Base-by-base conservation (phyloP, 2,113 vertebrate genomes). In the Syngnathus floridae region DNA sequence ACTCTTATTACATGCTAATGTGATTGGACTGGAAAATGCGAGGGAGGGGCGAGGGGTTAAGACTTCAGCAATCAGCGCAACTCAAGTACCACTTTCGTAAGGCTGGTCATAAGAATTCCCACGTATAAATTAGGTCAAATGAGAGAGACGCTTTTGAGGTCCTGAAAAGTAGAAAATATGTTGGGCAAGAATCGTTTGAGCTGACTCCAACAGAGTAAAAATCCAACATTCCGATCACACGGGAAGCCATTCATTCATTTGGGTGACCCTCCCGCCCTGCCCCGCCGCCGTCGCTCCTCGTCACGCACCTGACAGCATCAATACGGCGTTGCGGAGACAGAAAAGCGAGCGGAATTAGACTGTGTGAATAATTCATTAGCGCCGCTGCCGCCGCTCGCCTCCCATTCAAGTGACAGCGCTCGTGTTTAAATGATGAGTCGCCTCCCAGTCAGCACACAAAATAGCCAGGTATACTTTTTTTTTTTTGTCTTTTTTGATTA, bases 371-470 rank as follows among this genome's bases (percentile, higher is more conserved):
- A 89, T 73, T 85, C 51, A 83, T 80, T 14, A 19, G 64, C 54
- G 54, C 67, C 67, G 55, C 52, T 56, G 67, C 69, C 67, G 43
- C 52, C 62, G 67, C 56, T 66, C 45, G 41, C 46, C 51, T 67
- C 38, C 75, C 66, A 75, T 81, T 79, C 69, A 80, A 72, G 70
- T 85, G 84, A 77, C 85, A 81, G 73, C 31, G 76, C 72, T 70
- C 60, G 87, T 84, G 77, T 80, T 86, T 82, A 85, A 85, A 74
- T 84, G 67, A 84, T 83, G 82, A 85, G 76, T 78, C 51, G 80
- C 83, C 82, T 79, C 41, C 21, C 58, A 81, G 84, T 72, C 48
- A 62, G 55, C 75, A 46, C 26, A 72, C 66, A 64, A 73, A 75
- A 68, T 43, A 69, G 17, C 46, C 11, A 38, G 49, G 62, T 57